A percentile compares a stretch with the other conserved stretches of the same genome.
phyloP scores from a whole-genome alignment of 2,113 vertebrate genomes.

The Rhineura floridana region DNA sequence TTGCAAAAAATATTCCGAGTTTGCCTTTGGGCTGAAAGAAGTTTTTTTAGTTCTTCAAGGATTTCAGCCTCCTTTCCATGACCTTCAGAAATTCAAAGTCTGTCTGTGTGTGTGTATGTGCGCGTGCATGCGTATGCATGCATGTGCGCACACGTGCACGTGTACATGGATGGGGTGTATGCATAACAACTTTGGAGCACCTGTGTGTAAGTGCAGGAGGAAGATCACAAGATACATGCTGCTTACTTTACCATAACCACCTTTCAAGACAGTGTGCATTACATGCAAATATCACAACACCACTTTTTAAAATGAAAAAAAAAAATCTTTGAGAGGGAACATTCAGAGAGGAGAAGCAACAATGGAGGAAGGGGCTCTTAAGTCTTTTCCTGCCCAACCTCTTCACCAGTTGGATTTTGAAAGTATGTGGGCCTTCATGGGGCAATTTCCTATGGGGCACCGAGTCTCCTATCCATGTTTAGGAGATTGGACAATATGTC shows the following conservation, averaged over 20 bases:
- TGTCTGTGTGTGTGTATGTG: conserved; percentile 30
- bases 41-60: too few species aligned
- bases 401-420: not conserved
- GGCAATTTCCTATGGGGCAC: not conserved
- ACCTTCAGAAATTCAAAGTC: not conserved
- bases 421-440: not conserved
- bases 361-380: not conserved
- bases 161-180: not conserved
- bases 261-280: not conserved
- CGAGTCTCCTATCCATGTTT: too few species aligned
- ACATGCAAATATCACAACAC: not conserved
- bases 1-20: not conserved
- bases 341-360: not conserved
- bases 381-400: too few species aligned
- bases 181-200: not conserved
- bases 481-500: not conserved
- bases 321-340: not conserved
- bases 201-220: not conserved
- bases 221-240: not conserved
- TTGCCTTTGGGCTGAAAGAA: too few species aligned
- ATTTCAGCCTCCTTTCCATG: too few species aligned
- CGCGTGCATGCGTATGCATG: conserved; percentile 32
- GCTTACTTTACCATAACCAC: not conserved
- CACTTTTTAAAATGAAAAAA: not conserved
- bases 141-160: conserved; percentile 42